Base-by-base conservation (phyloP, 2,113 vertebrate species). In the Festucalex cinctus region DNA sequence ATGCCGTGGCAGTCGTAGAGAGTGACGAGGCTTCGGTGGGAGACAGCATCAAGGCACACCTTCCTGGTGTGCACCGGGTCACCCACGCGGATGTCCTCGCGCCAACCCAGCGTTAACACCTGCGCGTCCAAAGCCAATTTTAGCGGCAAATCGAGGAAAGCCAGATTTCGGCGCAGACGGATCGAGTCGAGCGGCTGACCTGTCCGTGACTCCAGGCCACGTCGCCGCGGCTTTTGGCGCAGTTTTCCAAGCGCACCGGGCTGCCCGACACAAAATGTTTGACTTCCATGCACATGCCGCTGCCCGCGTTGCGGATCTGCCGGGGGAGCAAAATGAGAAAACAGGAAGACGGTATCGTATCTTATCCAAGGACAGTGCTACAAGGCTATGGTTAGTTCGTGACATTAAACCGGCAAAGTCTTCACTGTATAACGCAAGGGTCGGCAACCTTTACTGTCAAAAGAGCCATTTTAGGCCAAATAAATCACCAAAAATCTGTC, bases 1-100 rank as follows among this genome's bases (percentile, higher is more conserved):
- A 98, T 98, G 80, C 97, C 93, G 57, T 99, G 97, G 43, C 97
- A 99, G 86, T 98, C 95, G 8, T 95, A 99, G 68, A 99, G 93
- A 0, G 96, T 98, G 66, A 98, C 93, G 0, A 93, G 94, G 82
- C 97, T 98, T 86, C 84, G 95, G 85, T 94, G 93, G 14, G 96
- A 98, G 66, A 98, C 69, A 49, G 97, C 95, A 5, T 99, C 97
- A 0, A 98, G 95, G 79, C 97, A 99, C 26, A 96, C 93, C 81
- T 99, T 99, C 84, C 94, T 97, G 20, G 95, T 95, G 63, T 99
- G 97, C 77, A 95, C 88, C 53, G 96, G 95, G 85, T 98, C 95
- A 3, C 97, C 97, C 0, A 97, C 93, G 0, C 97, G 93, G 46
- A 99, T 92, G 79, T 99, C 97, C 77, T 99, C 95, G 68, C 95